A percentile compares a stretch with the other conserved stretches of the same genome.
These are phyloP conservation scores for Piaya cayana DNA, from an alignment of 2,113 vertebrate genomes.

Conservation along the genomic window DNA sequence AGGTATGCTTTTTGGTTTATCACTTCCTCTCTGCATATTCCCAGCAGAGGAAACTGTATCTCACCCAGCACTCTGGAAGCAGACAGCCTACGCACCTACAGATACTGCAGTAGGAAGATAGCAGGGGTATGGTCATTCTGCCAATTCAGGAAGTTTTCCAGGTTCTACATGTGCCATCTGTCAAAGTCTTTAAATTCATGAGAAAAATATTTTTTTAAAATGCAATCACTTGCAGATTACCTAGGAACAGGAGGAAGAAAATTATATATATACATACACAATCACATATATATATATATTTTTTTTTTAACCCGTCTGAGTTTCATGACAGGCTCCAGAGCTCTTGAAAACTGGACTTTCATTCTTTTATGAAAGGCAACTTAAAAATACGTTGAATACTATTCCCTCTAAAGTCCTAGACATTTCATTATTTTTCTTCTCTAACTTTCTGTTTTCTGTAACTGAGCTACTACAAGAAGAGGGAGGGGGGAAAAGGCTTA, in stretches of 20 bases:
- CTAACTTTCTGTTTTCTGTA: not conserved
- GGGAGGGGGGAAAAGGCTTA: not conserved
- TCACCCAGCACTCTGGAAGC: not conserved
- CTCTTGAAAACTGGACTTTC: not conserved
- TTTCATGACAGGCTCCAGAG: not conserved
- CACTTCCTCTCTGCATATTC: not conserved
- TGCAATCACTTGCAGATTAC: not conserved
- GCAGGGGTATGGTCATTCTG: slow-evolving; percentile 58
- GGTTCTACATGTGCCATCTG: slow-evolving; percentile 65
- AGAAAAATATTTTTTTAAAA: slow-evolving; percentile 47
- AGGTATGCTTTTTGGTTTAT: slow-evolving; percentile 6
- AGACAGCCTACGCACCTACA: slow-evolving; percentile 53
- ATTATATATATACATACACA: not conserved
- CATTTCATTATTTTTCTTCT: not conserved
- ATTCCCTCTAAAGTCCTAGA: not conserved
- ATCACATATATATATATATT: no score
- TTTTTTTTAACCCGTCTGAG: slow-evolving; percentile 11
- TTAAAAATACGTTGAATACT: not conserved
- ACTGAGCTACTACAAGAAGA: not conserved
- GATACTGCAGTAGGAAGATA: slow-evolving; percentile 22
- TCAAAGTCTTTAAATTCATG: slow-evolving; percentile 49
- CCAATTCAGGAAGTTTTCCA: slow-evolving; percentile 67
- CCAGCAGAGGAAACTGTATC: not conserved
- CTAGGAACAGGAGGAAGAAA: not conserved
- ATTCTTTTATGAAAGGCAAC: not conserved